Conservation (phyloP, 2,888 invertebrate species). For the Drosophila rubida region DNA sequence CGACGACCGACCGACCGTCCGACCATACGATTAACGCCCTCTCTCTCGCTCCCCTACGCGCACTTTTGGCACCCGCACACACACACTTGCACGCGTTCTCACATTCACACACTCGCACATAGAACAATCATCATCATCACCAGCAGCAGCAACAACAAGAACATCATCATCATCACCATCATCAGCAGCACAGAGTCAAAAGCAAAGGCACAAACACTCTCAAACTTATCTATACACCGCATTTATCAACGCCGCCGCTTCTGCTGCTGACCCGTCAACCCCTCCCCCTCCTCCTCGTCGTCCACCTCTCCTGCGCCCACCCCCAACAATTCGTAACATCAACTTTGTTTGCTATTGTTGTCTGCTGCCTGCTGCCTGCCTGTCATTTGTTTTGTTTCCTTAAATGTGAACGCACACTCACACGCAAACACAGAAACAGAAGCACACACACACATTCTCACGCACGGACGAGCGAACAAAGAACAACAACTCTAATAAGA, state of each 20-base stretch:
- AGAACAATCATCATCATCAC: conserved; percentile 33
- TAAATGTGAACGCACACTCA: conserved; percentile 55
- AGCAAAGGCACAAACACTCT: conserved; percentile 40
- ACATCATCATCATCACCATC: conserved; percentile 21
- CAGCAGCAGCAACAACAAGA: conserved; percentile 18
- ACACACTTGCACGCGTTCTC: conserved; percentile 21
- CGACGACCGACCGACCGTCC: conserved; percentile 43
- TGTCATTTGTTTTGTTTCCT: conserved; percentile 66
- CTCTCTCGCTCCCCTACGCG: conserved; percentile 22
- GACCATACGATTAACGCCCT: conserved; percentile 58
- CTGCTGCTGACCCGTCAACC: conserved; percentile 23
- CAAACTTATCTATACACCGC: conserved; percentile 59
- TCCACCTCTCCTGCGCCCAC: not conserved
- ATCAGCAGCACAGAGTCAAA: conserved; percentile 20
- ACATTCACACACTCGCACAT: conserved; percentile 14
- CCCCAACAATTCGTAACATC: conserved; percentile 49
- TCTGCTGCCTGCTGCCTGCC: conserved; percentile 67
- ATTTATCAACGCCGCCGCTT: conserved; percentile 65
- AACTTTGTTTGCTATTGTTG: conserved; percentile 77
- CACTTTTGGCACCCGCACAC: conserved; percentile 60
- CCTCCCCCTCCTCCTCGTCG: conserved; percentile 5
- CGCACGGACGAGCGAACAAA: conserved; percentile 56
- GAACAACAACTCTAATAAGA: conserved; percentile 34
- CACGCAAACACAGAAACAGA: conserved; percentile 12
- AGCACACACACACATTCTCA: conserved; percentile 5